Conservation (phyloP, 2,888 invertebrate species). For the Agonopterix heracliana region DNA sequence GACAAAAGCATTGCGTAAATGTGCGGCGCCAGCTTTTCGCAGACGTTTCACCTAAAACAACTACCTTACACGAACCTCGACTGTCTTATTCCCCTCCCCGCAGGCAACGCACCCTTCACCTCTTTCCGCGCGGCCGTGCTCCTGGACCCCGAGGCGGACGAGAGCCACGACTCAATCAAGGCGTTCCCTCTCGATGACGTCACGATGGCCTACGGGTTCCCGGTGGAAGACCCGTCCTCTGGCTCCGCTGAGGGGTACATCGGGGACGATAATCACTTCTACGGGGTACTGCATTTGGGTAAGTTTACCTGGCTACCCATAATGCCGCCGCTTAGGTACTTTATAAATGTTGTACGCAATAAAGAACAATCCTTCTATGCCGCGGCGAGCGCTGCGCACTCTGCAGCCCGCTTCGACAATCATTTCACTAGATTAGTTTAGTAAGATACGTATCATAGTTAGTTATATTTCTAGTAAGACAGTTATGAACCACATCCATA, state of each 20-base stretch:
- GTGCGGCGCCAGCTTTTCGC: too few species aligned
- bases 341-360: too few species aligned
- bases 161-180: conserved; percentile 13
- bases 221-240: conserved; percentile 39
- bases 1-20: too few species aligned
- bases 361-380: too few species aligned
- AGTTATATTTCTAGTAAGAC: too few species aligned
- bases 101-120: conserved; percentile 38
- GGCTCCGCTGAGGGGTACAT: conserved; percentile 66
- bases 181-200: conserved; percentile 33
- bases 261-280: conserved; percentile 59
- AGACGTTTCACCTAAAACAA: too few species aligned
- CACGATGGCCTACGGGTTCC: conserved; percentile 56
- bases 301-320: conserved; percentile 1
- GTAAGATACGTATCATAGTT: too few species aligned
- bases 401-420: not conserved
- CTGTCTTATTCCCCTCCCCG: conserved; percentile 4
- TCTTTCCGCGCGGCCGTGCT: conserved; percentile 32
- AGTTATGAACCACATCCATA: too few species aligned
- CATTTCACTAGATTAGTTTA: too few species aligned
- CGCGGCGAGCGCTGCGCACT: too few species aligned
- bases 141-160: conserved; percentile 39
- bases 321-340: too few species aligned
- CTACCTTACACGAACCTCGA: too few species aligned
- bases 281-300: conserved; percentile 60